These are phyloP conservation scores for Actinemys pallida DNA, from an alignment of 2,113 vertebrate species.

Conservation along the genomic window DNA sequence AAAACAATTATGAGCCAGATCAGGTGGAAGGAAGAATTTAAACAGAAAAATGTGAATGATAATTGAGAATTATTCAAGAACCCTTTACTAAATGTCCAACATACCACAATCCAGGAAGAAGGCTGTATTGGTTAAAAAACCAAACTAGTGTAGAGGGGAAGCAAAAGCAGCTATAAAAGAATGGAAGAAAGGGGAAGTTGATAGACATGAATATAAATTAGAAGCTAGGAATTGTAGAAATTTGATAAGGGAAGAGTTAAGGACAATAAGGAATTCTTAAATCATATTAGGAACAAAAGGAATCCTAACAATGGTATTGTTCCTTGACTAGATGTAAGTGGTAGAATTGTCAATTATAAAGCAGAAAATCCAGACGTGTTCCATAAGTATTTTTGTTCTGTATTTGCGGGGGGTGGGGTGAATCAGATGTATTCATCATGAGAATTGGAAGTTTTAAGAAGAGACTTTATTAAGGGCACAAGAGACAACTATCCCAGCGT, in stretches of 20 bases:
- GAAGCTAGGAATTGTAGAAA: not conserved
- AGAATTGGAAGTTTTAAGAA: too few relatives aligned
- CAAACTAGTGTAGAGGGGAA: not conserved
- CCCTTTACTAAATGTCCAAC: too few relatives aligned
- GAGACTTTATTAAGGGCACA: too few relatives aligned
- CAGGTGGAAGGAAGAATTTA: not conserved
- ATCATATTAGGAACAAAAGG: not conserved
- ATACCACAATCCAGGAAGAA: not conserved
- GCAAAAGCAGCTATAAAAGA: not conserved
- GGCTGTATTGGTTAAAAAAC: not conserved
- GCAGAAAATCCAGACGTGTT: not conserved
- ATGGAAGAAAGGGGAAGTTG: not conserved
- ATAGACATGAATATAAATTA: not conserved
- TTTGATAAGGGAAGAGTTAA: not conserved
- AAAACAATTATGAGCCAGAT: not conserved
- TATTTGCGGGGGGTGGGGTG: not conserved
- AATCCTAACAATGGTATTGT: not conserved
- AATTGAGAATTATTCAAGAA: not conserved
- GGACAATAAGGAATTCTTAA: not conserved
- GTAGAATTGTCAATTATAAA: not conserved
- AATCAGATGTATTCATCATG: too few relatives aligned
- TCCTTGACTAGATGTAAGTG: too few relatives aligned
- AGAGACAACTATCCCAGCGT: too few relatives aligned
- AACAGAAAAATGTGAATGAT: too few relatives aligned
- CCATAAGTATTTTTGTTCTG: not conserved